Conservation (phyloP, 2,888 invertebrate genomes). For the Shargacucullia verbasci region DNA sequence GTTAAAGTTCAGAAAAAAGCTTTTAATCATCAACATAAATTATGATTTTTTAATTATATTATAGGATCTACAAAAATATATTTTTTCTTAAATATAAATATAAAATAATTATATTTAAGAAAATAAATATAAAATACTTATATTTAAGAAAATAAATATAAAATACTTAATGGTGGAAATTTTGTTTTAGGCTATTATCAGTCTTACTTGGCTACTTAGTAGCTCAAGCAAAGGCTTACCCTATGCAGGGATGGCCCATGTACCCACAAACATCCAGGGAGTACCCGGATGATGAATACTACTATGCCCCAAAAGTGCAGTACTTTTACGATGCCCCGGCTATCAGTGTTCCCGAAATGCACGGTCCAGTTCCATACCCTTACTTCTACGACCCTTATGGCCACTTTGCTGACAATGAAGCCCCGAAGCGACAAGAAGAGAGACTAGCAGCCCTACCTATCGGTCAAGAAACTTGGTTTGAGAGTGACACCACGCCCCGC, state of each 20-base stretch:
- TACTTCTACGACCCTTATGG: constrained; percentile 85
- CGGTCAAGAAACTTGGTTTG: constrained; percentile 91
- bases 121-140: neutral
- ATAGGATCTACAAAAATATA: too few relatives aligned
- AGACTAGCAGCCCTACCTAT: constrained; percentile 90
- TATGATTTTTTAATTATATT: neutral
- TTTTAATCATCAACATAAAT: neutral
- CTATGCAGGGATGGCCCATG: constrained; percentile 82
- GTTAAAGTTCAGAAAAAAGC: constrained; percentile 4
- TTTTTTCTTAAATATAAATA: too few relatives aligned
- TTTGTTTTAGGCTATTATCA: constrained; percentile 77
- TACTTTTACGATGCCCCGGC: constrained; percentile 82
- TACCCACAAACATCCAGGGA: constrained; percentile 87
- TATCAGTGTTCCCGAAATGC: constrained; percentile 76
- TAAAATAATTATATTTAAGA: too few relatives aligned
- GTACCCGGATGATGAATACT: constrained; percentile 88
- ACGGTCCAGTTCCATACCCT: constrained; percentile 81
- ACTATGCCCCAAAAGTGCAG: constrained; percentile 86
- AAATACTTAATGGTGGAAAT: constrained; percentile 14
- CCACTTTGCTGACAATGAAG: constrained; percentile 88
- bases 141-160: neutral
- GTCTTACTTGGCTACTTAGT: constrained; percentile 85
- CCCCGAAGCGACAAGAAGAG: constrained; percentile 90
- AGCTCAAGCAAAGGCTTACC: constrained; percentile 81
- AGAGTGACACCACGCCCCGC: constrained; percentile 84